These are phyloP conservation scores for Macrostomum lignano DNA, from an alignment of 1,140 invertebrate genomes.

Conservation along the genomic window DNA sequence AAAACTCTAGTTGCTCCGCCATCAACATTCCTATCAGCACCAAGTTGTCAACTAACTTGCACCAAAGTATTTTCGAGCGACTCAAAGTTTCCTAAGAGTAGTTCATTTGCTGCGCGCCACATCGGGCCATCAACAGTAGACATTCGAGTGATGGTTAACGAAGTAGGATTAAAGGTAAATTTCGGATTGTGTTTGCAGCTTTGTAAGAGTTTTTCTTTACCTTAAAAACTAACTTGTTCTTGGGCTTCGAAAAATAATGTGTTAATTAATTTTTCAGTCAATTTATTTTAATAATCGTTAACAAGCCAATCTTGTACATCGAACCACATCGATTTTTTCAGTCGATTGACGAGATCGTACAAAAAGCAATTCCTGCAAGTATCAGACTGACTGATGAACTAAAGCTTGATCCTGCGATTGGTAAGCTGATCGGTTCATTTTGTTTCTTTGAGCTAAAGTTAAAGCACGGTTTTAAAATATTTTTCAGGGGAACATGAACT, in stretches of 20 bases:
- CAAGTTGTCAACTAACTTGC: too few relatives aligned
- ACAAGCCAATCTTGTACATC: not conserved
- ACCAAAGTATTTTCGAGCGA: too few relatives aligned
- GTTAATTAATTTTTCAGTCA: too few relatives aligned
- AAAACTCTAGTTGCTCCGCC: too few relatives aligned
- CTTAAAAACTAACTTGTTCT: not conserved
- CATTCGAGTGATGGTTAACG: not conserved
- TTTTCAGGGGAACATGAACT: constrained; percentile 1
- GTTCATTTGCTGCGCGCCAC: not conserved
- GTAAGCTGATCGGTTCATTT: constrained; percentile 1
- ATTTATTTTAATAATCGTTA: too few relatives aligned
- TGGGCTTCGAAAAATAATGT: too few relatives aligned
- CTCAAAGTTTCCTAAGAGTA: too few relatives aligned
- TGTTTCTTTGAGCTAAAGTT: not conserved
- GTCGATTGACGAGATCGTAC: not conserved
- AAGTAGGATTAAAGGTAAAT: constrained; percentile 1
- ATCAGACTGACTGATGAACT: not conserved
- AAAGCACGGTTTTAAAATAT: not conserved
- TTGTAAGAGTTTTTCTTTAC: not conserved
- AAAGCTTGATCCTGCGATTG: not conserved
- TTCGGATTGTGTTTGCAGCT: not conserved
- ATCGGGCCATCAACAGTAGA: constrained; percentile 1
- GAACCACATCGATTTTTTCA: not conserved
- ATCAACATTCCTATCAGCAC: too few relatives aligned
- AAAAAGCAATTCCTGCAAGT: not conserved